Conservation (phyloP, 2,797 vertebrate genomes). For the Emys orbicularis region DNA sequence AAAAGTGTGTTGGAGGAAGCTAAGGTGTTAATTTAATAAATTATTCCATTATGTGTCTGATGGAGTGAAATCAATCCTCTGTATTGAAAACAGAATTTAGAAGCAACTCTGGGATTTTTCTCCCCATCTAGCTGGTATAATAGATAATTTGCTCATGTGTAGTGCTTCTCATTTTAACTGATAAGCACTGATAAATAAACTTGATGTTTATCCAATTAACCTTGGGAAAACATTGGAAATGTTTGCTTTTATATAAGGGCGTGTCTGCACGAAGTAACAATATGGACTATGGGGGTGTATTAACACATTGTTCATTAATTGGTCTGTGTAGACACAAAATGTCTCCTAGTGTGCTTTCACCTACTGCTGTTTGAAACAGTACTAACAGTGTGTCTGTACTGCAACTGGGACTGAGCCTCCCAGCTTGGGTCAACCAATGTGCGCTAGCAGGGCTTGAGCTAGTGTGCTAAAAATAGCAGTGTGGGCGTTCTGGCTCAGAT, state of each 20-base stretch:
- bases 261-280: neutral
- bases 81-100: neutral
- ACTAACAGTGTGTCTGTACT: neutral
- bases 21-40: neutral
- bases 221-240: neutral
- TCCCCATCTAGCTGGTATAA: neutral
- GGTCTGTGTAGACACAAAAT: neutral
- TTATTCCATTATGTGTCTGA: rapidly evolving
- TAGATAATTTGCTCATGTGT: rapidly evolving
- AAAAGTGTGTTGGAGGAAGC: rapidly evolving
- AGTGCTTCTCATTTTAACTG: neutral
- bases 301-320: neutral
- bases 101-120: neutral
- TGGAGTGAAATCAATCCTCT: neutral
- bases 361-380: neutral
- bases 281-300: neutral
- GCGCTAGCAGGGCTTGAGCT: neutral
- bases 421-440: neutral
- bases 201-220: neutral
- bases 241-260: neutral
- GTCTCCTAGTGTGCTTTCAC: neutral
- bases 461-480: neutral
- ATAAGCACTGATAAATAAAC: too few relatives aligned
- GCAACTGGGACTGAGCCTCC: neutral
- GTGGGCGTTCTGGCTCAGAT: neutral